Base-by-base conservation (phyloP, 2,797 vertebrate genomes). In the Acipenser ruthenus region DNA sequence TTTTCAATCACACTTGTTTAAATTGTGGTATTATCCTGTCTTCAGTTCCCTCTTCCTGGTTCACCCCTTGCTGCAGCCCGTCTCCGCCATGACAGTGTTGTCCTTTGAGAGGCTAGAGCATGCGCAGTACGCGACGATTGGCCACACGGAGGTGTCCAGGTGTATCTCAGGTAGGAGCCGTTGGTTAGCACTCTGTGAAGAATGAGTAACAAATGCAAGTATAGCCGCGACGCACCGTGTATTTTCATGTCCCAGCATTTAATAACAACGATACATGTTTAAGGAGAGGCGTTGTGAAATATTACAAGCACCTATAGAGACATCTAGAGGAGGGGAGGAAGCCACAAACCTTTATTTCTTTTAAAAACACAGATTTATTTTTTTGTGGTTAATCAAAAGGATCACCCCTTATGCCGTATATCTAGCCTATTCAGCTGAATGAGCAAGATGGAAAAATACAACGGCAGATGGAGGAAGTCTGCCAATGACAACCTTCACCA, bases 41-140 rank as follows among this genome's bases (percentile, higher is more conserved):
- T 83, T 80, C 77, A 81, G 79, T 15, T 74, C 73, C 67, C 85
- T 84, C 88, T 91, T 90, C 90, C 90, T 90, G 85, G 79, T 89
- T 82, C 70, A 79, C 81, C 82, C 82, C 74, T 83, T 71, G 78
- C 80, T 75, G 84, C 82, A 73, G 83, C 82, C 84, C 82, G 77
- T 80, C 83, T 91, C 87, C 93, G 95, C 95, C 94, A 97, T 97
- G 94, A 95, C 93, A 95, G 93, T 93, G 72, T 79, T 56, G 85
- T 87, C 79, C 75, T 80, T 79, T 75, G 84, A 80, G 72, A 73
- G 63, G 70, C 67, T 0, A 6, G 77, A 62, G 88, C 90, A 87
- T 91, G 88, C 83, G 92, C 92, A 72, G 76, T 79, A 55, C 67
- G 67, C 71, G 69, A 53, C 15, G 48, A 15, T 70, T 48, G 67